phyloP scores from a whole-genome alignment of 2,888 invertebrate genomes.

The Actias luna region DNA sequence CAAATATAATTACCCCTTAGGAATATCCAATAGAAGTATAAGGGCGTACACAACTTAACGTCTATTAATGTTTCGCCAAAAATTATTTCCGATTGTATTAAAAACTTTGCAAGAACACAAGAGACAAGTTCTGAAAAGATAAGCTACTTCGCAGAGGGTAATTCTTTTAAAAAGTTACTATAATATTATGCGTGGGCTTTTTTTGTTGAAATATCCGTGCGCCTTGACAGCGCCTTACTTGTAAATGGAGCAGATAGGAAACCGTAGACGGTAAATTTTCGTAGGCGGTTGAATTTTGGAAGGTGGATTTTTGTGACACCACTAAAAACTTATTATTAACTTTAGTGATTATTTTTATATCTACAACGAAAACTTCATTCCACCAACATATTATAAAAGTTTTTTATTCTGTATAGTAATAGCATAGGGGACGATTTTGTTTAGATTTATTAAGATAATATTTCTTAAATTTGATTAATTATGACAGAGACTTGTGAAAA shows the following conservation, averaged over 20 bases:
- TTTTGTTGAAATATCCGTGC: conserved; percentile 44
- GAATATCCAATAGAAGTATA: not conserved
- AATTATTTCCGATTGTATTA: conserved; percentile 22
- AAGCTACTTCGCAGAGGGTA: conserved; percentile 30
- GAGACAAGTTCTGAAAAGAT: conserved; percentile 26
- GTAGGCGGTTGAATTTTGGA: too few relatives aligned
- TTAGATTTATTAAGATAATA: too few relatives aligned
- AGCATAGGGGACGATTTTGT: too few relatives aligned
- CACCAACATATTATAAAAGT: too few relatives aligned
- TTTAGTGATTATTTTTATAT: not conserved
- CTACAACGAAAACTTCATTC: too few relatives aligned
- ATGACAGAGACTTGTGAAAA: too few relatives aligned
- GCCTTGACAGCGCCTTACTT: conserved; percentile 9
- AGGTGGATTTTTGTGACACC: too few relatives aligned
- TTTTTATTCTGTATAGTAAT: not conserved
- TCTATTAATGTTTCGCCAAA: not conserved
- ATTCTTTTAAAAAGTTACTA: conserved; percentile 50
- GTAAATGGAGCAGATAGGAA: too few relatives aligned
- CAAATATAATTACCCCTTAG: not conserved
- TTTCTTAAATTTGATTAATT: not conserved
- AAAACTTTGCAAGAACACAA: conserved; percentile 30
- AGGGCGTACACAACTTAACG: not conserved
- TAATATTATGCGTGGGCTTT: conserved; percentile 36
- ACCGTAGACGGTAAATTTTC: too few relatives aligned
- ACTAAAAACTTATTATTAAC: too few relatives aligned